Evolutionary conservation across 2,797 vertebrate genomes (phyloP), one percentile per base, ranked within the genome.

Genomic region (Erpetoichthys calabaricus): DNA sequence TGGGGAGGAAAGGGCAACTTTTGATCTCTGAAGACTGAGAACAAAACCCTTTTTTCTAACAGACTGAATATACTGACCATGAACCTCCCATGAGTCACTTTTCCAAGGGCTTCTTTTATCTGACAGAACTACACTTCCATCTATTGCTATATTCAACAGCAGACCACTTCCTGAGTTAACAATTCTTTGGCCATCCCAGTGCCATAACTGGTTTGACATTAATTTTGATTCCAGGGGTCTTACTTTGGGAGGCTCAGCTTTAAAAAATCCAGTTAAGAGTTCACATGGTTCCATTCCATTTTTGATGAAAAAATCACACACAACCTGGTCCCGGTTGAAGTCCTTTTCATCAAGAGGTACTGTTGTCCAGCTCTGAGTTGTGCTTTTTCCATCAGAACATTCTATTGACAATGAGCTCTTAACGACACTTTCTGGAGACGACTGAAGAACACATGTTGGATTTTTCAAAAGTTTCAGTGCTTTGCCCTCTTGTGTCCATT

Each of bases 281-380:
- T 60, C 54, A 45, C 59, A 60, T 43, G 59, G 59, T 54, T 56
- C 45, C 5, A 50, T 42, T 43, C 42, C 51, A 44, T 60, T 56
- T 47, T 56, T 51, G 41, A 60, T 60, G 45, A 56, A 60, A 60
- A 49, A 60, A 7, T 45, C 44, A 44, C 53, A 60, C 6, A 60
- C 59, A 6, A 60, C 8, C 4, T 56, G 5, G 7, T 60, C 53
- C 2, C n/a, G 47, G n/a, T 60, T 55, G 6, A 5, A 43, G 42
- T 55, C 47, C 4, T 51, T 47, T 3, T 60, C 46, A 43, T 56
- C 46, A 25, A 60, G 56, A 5, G 3, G 3, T 9, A 56, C 46
- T 8, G 25, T 50, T 45, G 53, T 6, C 58, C 58, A 59, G 44
- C 45, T 8, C 58, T 45, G 51, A 25, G 25, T 25, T 25, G 25